These are phyloP conservation scores for Aphidius gifuensis DNA, from an alignment of 1,140 invertebrate genomes.

Conservation along the genomic window DNA sequence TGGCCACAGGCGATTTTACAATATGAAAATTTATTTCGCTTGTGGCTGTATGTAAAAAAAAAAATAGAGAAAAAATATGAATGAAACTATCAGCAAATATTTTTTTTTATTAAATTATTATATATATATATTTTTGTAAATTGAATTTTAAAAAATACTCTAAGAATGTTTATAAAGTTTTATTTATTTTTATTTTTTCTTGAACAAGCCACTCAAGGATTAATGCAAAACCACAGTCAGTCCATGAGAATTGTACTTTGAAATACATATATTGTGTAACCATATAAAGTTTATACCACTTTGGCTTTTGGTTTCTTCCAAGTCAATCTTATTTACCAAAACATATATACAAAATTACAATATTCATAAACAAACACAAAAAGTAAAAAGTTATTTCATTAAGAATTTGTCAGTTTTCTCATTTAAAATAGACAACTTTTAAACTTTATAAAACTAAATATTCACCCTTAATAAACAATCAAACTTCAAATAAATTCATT, in stretches of 20 bases:
- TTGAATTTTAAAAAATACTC: too few relatives aligned
- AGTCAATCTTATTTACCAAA: not conserved
- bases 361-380: too few relatives aligned
- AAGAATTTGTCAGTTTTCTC: conserved; percentile 8
- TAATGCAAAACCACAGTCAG: conserved; percentile 7
- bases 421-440: not conserved
- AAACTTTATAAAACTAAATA: not conserved
- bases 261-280: not conserved
- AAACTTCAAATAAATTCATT: too few relatives aligned
- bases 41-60: not conserved
- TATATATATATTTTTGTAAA: too few relatives aligned
- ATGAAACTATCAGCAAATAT: not conserved
- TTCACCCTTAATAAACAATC: too few relatives aligned
- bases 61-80: not conserved
- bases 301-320: not conserved
- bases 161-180: too few relatives aligned
- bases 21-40: not conserved
- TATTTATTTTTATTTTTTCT: too few relatives aligned
- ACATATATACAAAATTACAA: too few relatives aligned
- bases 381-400: conserved; percentile 12
- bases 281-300: not conserved
- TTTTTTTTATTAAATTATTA: too few relatives aligned
- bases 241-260: not conserved
- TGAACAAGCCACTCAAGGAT: not conserved
- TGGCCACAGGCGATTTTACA: conserved; percentile 3